A percentile compares a stretch with the other conserved stretches of the same genome.
Conservation (phyloP, 2,888 invertebrate species). For the Brachynemurus nebulosus region DNA sequence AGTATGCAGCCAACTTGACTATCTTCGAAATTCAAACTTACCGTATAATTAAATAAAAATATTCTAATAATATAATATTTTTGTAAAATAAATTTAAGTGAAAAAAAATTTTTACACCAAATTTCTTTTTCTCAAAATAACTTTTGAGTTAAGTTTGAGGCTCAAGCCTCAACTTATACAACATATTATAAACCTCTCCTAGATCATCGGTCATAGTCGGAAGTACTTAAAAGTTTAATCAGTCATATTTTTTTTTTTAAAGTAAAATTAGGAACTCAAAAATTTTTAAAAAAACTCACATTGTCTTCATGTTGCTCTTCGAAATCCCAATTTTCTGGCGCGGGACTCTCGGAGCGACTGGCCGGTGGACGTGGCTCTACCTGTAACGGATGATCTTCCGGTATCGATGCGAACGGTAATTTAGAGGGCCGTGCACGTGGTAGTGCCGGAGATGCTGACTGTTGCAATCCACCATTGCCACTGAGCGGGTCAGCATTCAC, state of each 20-base stretch:
- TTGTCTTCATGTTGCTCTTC: slow-evolving; percentile 29
- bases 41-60: no score
- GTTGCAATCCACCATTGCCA: slow-evolving; percentile 19
- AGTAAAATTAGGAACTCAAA: not conserved
- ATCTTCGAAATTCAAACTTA: no score
- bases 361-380: slow-evolving; percentile 17
- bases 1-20: no score
- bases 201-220: no score
- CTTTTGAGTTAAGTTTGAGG: no score
- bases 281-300: slow-evolving; percentile 21
- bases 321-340: slow-evolving; percentile 30
- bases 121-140: no score
- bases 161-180: no score
- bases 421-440: slow-evolving; percentile 26
- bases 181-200: no score
- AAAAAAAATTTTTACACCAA: no score
- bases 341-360: slow-evolving; percentile 28
- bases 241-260: not conserved
- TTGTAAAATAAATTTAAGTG: no score
- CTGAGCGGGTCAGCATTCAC: slow-evolving; percentile 20
- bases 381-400: slow-evolving; percentile 34
- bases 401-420: slow-evolving; percentile 31
- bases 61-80: no score
- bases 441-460: slow-evolving; percentile 25
- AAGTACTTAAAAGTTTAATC: no score